A percentile compares a stretch with the other conserved stretches of the same genome.
Conservation (phyloP, 2,113 vertebrate genomes). For the Jaculus jaculus region DNA sequence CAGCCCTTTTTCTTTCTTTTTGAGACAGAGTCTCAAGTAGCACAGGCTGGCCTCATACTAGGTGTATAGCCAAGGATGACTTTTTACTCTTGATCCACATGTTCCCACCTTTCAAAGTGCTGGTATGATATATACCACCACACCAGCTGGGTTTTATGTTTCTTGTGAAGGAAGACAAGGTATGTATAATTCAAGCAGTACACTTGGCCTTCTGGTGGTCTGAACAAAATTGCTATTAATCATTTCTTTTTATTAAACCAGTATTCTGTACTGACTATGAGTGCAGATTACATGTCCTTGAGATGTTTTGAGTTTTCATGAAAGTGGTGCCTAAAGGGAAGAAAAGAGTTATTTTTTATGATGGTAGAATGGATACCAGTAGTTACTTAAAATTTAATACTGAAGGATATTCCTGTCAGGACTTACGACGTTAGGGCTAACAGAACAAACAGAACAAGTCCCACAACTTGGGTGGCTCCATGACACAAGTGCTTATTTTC, state of each 20-base stretch:
- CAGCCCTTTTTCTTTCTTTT: not conserved
- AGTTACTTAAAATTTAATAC: not conserved
- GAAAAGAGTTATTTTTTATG: not conserved
- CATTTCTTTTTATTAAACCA: constrained; percentile 14
- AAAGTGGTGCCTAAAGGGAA: not conserved
- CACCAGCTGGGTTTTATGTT: not conserved
- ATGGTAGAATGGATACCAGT: not conserved
- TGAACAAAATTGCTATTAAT: not conserved
- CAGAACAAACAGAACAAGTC: not conserved
- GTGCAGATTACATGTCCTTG: not conserved
- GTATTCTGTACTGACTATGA: not conserved
- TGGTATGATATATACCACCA: not conserved
- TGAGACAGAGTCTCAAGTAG: not conserved
- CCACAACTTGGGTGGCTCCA: not conserved
- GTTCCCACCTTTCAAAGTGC: not conserved
- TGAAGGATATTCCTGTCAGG: not conserved
- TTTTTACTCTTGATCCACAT: not conserved
- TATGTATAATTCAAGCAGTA: not conserved
- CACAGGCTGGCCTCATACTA: not conserved
- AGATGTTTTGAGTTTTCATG: constrained; percentile 9
- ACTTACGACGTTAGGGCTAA: not conserved
- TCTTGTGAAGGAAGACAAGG: not conserved
- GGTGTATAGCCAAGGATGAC: not conserved
- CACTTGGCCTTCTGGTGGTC: constrained; percentile 4
- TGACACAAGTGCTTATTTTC: not conserved